These are phyloP conservation scores for Heterodera carotae DNA, from an alignment of 1,140 invertebrate genomes.

Conservation along the genomic window DNA sequence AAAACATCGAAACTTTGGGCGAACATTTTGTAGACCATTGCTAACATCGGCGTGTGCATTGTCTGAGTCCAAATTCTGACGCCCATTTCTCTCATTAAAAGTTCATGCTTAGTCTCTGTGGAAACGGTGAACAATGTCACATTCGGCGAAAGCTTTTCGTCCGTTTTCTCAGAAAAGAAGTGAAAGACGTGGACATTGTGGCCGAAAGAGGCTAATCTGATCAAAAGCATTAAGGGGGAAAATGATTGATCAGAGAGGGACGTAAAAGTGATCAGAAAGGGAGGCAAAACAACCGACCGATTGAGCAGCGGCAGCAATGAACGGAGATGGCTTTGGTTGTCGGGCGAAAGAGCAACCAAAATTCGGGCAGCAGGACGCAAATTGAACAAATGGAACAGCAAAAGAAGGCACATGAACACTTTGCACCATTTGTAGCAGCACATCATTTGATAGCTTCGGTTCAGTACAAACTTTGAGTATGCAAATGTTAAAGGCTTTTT, in stretches of 20 bases:
- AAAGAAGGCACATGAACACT: not conserved
- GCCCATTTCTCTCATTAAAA: not conserved
- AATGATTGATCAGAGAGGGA: too few relatives aligned
- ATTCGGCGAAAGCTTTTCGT: constrained; percentile 6
- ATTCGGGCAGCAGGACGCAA: constrained; percentile 4
- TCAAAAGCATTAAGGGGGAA: not conserved
- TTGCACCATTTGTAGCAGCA: not conserved
- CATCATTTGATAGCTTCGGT: too few relatives aligned
- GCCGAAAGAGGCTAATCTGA: constrained; percentile 19
- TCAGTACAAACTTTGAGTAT: too few relatives aligned
- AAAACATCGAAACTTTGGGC: not conserved
- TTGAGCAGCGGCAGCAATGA: constrained; percentile 27
- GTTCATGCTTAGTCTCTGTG: not conserved
- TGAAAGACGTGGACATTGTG: constrained; percentile 13
- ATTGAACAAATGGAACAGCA: constrained; percentile 7
- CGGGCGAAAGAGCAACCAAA: constrained; percentile 8
- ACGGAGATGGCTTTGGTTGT: constrained; percentile 24
- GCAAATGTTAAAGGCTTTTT: too few relatives aligned
- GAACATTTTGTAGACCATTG: not conserved
- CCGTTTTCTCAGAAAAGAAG: not conserved
- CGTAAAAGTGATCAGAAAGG: not conserved
- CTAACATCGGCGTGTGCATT: constrained; percentile 10
- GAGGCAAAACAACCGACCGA: constrained; percentile 10
- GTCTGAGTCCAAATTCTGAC: constrained; percentile 10
- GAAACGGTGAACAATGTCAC: not conserved